Percentiles rank a stretch among this genome's conserved stretches.
Conservation (phyloP, 2,888 invertebrate genomes). For the Cephus runcator region DNA sequence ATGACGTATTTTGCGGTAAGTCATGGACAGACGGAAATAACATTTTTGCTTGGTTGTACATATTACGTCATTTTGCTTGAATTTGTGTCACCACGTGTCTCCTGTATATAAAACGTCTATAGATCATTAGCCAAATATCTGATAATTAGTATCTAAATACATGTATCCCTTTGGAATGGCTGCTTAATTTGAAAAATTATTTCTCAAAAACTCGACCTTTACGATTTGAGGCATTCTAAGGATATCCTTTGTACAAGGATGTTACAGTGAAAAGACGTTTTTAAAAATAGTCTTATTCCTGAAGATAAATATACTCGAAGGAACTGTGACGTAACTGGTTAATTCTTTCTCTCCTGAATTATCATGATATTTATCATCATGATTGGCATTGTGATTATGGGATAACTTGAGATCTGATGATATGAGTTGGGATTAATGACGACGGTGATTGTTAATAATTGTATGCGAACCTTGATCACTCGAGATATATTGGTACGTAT, state of each 20-base stretch:
- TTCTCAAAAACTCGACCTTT: neutral
- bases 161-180: neutral
- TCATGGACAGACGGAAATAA: neutral
- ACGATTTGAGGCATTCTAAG: neutral
- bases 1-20: neutral
- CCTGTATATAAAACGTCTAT: neutral
- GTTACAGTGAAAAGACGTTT: neutral
- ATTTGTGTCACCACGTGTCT: neutral
- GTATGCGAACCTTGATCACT: neutral
- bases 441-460: neutral
- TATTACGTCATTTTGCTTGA: slow-evolving; percentile 5
- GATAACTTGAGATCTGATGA: neutral
- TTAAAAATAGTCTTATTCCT: neutral
- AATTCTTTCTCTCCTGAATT: neutral
- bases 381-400: neutral
- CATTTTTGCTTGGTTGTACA: neutral
- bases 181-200: neutral
- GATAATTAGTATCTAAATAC: neutral
- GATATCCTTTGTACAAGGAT: neutral
- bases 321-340: neutral
- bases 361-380: neutral
- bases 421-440: neutral
- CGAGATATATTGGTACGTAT: neutral
- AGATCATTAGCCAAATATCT: neutral
- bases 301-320: neutral